Percentiles rank a stretch among this genome's conserved stretches.
phyloP scores from a whole-genome alignment of 1,140 invertebrate species.

The Stenopsyche tienmushanensis region DNA sequence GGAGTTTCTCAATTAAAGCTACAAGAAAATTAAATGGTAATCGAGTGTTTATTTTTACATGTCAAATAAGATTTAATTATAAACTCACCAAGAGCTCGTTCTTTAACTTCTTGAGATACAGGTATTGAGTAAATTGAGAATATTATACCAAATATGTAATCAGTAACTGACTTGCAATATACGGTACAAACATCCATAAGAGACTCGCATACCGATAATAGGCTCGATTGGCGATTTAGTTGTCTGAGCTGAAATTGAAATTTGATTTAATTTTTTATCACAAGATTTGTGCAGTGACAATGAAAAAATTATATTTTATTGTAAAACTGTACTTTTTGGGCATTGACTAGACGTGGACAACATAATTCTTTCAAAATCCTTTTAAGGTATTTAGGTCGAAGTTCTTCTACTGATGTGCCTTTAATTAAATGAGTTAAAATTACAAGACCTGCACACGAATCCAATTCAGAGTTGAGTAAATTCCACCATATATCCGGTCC shows the following conservation, averaged over 20 bases:
- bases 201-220: conserved; percentile 55
- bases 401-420: conserved; percentile 51
- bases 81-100: conserved; percentile 51
- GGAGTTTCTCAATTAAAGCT: conserved; percentile 48
- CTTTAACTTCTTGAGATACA: conserved; percentile 48
- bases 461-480: conserved; percentile 58
- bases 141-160: conserved; percentile 50
- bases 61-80: neutral
- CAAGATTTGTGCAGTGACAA: too few species aligned
- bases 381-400: conserved; percentile 52
- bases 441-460: conserved; percentile 53
- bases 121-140: conserved; percentile 53
- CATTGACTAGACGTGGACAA: conserved; percentile 43
- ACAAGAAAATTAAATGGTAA: neutral
- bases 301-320: too few species aligned
- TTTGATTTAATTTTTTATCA: too few species aligned
- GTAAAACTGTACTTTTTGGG: too few species aligned
- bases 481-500: conserved; percentile 59
- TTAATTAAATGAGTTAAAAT: conserved; percentile 51
- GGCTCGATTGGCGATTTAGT: conserved; percentile 51
- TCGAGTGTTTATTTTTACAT: neutral
- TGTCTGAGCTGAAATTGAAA: too few species aligned
- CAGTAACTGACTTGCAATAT: conserved; percentile 45
- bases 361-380: conserved; percentile 52
- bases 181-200: conserved; percentile 56